phyloP scores from a whole-genome alignment of 1,140 invertebrate species.

The Akabosia matsudoensis region DNA sequence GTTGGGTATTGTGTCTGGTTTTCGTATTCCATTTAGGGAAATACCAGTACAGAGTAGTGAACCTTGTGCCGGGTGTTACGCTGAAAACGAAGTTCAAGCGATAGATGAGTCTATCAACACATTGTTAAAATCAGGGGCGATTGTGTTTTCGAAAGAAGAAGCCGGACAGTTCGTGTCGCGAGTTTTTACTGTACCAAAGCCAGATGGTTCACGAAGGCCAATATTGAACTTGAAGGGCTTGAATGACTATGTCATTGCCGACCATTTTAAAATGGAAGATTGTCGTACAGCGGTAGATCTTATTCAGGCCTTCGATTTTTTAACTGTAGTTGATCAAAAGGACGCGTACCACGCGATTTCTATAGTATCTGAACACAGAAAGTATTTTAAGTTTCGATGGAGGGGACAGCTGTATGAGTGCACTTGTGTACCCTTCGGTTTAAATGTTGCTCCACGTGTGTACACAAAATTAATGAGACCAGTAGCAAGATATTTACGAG shows the following conservation, averaged over 20 bases:
- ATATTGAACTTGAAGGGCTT: constrained; percentile 35
- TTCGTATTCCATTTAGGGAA: neutral
- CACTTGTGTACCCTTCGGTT: constrained; percentile 34
- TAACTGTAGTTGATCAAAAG: constrained; percentile 30
- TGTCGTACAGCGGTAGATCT: constrained; percentile 13
- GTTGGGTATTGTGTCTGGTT: neutral
- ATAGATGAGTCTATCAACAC: neutral
- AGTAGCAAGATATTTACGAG: neutral
- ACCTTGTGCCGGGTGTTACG: neutral
- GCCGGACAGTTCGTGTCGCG: neutral
- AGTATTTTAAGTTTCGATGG: constrained; percentile 36
- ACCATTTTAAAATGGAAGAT: constrained; percentile 42
- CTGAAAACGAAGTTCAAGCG: neutral
- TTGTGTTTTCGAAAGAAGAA: neutral
- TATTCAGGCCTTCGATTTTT: constrained; percentile 12
- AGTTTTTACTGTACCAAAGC: constrained; percentile 30
- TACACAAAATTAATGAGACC: constrained; percentile 39
- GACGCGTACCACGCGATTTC: constrained; percentile 36
- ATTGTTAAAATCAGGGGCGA: neutral
- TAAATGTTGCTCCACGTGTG: constrained; percentile 25
- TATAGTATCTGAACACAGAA: neutral
- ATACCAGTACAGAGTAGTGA: neutral
- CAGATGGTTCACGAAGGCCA: constrained; percentile 18
- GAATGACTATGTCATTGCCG: constrained; percentile 21
- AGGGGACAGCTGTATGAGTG: constrained; percentile 26